Evolutionary conservation across 2,797 vertebrate genomes (phyloP), one percentile per base, ranked within the genome.

Genomic region (Muscicapa striata): DNA sequence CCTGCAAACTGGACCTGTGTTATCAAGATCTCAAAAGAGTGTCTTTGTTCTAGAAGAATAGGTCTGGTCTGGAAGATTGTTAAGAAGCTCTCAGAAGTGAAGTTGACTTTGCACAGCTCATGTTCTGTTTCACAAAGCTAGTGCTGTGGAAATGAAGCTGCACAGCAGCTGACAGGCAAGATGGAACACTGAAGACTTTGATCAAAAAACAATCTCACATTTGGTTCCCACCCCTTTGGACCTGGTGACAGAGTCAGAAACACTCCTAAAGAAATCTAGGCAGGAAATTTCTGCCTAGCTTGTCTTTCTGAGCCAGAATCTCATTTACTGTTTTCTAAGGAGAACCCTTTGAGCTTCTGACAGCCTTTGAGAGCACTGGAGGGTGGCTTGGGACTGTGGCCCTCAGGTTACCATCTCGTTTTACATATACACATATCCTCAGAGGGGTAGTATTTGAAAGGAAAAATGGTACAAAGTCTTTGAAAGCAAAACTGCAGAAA

Each of bases 401-500:
- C 66, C 36, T 89, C 55, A 36, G 30, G 32, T 77, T 87, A 69
- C 73, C 7, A 0, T 93, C 74, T 95, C 61, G 1, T 78, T 91
- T 94, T 93, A 75, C 76, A 41, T 67, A 36, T 3, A 23, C 51
- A 20, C 11, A 5, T 52, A 82, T 59, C 17, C 73, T 87, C 69
- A 78, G 69, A 86, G 51, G 68, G 48, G 6, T 86, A 55, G 57
- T 52, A 81, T 67, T 66, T 88, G 59, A 84, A 91, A 95, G 36
- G 36, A 74, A 82, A 93, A 93, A 40, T 22, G 19, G 34, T 46
- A 59, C 13, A 32, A 78, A 73, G 41, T 49, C 63, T 93, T 74
- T 92, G 74, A 93, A 94, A 89, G 57, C 17, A 63, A 88, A 95
- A 19, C 66, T 84, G 59, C 32, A 76, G 48, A 69, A 92, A 91